Evolutionary conservation across 2,888 invertebrate genomes (phyloP).

Genomic region (Tuta absoluta): DNA sequence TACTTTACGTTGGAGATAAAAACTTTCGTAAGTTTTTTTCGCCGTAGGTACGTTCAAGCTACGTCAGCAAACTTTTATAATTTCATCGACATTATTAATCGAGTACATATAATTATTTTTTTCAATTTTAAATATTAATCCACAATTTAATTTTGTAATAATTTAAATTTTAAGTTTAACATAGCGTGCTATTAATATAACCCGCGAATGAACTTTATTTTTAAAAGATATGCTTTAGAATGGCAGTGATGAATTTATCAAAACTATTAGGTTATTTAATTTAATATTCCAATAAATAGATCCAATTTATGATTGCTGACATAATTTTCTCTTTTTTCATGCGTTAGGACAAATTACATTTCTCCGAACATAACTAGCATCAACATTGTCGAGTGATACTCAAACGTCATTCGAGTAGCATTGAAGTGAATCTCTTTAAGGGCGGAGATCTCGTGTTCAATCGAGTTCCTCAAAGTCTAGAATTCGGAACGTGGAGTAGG

Average conservation of each 20-base stretch:
- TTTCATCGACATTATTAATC: background rate
- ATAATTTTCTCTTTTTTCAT: background rate
- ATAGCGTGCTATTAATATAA: slow-evolving; percentile 5
- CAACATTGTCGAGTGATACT: background rate
- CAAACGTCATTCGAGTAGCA: background rate
- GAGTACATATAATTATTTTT: background rate
- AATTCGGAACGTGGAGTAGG: slow-evolving; percentile 61
- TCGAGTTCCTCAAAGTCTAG: slow-evolving; percentile 71
- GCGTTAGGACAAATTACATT: slow-evolving; percentile 6
- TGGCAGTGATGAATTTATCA: slow-evolving; percentile 54
- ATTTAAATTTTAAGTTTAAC: background rate
- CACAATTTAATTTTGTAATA: background rate
- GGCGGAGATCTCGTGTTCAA: slow-evolving; percentile 46
- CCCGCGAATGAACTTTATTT: slow-evolving; percentile 30
- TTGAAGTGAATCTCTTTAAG: slow-evolving; percentile 24
- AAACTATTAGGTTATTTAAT: slow-evolving; percentile 29
- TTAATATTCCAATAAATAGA: slow-evolving; percentile 29
- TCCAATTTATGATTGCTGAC: slow-evolving; percentile 5
- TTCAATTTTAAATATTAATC: background rate
- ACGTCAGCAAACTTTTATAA: background rate
- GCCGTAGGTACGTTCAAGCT: background rate
- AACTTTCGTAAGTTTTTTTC: background rate
- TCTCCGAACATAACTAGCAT: background rate
- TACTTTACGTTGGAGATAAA: background rate
- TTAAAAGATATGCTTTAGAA: slow-evolving; percentile 46